A percentile compares a stretch with the other conserved stretches of the same genome.
Conservation (phyloP, 2,797 vertebrate species). For the Sebastes flavidus region DNA sequence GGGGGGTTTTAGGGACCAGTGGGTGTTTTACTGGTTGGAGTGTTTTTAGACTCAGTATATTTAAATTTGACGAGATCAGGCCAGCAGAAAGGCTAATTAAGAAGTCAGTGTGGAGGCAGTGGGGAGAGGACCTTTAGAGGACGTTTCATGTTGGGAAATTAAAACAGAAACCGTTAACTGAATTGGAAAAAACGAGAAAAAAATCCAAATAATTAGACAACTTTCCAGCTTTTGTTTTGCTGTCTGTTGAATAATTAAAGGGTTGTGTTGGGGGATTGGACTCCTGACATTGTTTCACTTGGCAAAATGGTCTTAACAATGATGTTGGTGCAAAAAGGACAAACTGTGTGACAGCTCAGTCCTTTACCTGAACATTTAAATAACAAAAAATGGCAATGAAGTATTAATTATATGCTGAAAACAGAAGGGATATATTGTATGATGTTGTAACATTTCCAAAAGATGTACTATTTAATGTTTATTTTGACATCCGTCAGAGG, state of each 20-base stretch:
- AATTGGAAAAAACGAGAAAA: background rate
- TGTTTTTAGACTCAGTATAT: background rate
- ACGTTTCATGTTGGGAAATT: background rate
- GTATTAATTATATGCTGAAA: constrained; percentile 22
- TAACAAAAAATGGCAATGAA: background rate
- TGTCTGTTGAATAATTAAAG: background rate
- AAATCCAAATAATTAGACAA: background rate
- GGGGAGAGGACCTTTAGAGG: background rate
- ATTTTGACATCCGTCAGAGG: constrained; percentile 1
- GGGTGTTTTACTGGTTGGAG: background rate
- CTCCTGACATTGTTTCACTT: background rate
- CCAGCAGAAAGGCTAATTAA: background rate
- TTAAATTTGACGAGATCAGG: background rate
- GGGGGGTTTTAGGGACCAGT: background rate
- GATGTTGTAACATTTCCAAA: constrained; percentile 25
- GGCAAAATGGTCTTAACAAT: constrained; percentile 16
- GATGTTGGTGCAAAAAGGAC: constrained; percentile 21
- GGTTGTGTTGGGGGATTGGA: background rate
- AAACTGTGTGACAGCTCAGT: constrained; percentile 9
- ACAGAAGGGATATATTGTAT: constrained; percentile 9
- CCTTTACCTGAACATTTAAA: constrained; percentile 25
- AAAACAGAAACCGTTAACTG: background rate
- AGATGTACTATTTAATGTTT: constrained; percentile 40
- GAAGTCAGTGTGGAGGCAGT: background rate
- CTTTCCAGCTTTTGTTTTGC: background rate